Conservation (phyloP, 2,113 vertebrate genomes). For the Megaptera novaeangliae region DNA sequence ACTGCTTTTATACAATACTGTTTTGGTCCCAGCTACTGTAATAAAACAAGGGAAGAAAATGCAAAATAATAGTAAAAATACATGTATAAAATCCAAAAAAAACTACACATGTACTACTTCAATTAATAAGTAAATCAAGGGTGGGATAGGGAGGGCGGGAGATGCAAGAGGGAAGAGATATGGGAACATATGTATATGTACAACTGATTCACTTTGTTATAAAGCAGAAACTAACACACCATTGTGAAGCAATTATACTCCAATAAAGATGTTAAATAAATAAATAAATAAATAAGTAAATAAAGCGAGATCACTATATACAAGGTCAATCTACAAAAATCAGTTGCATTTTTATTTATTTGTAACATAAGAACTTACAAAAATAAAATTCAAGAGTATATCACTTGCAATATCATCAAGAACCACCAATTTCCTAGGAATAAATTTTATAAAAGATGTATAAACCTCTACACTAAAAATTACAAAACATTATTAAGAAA, state of each 20-base stretch:
- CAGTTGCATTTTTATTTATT: not conserved
- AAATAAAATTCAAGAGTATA: not conserved
- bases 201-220: no score
- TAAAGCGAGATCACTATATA: not conserved
- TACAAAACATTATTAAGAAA: not conserved
- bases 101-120: not conserved
- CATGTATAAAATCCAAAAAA: not conserved
- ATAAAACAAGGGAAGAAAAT: not conserved
- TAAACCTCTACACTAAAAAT: not conserved
- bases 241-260: no score
- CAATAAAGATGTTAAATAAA: no score
- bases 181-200: no score
- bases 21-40: not conserved
- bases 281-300: not conserved
- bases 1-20: not conserved
- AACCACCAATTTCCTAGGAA: not conserved
- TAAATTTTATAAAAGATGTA: not conserved
- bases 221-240: no score
- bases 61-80: not conserved
- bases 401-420: not conserved
- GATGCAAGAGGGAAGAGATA: no score
- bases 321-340: not conserved
- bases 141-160: no score
- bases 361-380: not conserved
- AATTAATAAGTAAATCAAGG: conserved; percentile 8